Percentiles rank a stretch among this genome's conserved stretches.
These are phyloP conservation scores for Muricea muricata DNA, from an alignment of 92 coral and sea anemone genomes.

Conservation along the genomic window DNA sequence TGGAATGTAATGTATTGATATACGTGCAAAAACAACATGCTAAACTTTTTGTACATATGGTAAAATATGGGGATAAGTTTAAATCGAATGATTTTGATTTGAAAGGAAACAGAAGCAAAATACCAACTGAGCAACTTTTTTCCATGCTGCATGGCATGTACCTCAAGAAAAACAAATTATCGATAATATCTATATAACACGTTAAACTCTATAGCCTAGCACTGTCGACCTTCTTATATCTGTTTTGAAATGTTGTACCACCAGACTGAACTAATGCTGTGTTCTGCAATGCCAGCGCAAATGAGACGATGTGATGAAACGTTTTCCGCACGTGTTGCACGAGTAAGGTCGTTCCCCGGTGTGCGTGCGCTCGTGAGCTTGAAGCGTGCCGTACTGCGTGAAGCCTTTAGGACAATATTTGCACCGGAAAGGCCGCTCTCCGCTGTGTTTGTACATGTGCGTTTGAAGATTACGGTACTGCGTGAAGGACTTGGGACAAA, in stretches of 20 bases:
- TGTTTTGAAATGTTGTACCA: neutral
- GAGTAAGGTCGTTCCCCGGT: slow-evolving; percentile 96
- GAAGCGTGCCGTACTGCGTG: slow-evolving; percentile 96
- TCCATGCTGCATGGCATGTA: no score
- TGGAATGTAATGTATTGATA: no score
- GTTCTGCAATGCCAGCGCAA: slow-evolving; percentile 97
- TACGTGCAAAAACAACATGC: no score
- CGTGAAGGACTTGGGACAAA: slow-evolving; percentile 95
- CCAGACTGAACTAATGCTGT: slow-evolving; percentile 67
- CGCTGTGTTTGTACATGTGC: slow-evolving; percentile 97
- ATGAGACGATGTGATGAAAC: slow-evolving; percentile 95
- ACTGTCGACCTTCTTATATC: no score
- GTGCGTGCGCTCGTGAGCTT: slow-evolving; percentile 98
- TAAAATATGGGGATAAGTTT: no score
- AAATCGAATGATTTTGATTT: no score
- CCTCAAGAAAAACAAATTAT: no score
- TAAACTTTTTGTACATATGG: no score
- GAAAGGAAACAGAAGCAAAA: no score
- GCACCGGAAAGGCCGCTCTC: slow-evolving; percentile 93
- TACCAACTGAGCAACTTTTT: no score
- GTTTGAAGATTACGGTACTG: slow-evolving; percentile 97
- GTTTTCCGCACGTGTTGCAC: slow-evolving; percentile 86
- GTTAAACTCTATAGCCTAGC: no score
- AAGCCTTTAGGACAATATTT: slow-evolving; percentile 97
- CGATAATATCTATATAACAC: no score